These are phyloP conservation scores for Perca fluviatilis DNA, from an alignment of 2,113 vertebrate genomes.

Conservation along the genomic window DNA sequence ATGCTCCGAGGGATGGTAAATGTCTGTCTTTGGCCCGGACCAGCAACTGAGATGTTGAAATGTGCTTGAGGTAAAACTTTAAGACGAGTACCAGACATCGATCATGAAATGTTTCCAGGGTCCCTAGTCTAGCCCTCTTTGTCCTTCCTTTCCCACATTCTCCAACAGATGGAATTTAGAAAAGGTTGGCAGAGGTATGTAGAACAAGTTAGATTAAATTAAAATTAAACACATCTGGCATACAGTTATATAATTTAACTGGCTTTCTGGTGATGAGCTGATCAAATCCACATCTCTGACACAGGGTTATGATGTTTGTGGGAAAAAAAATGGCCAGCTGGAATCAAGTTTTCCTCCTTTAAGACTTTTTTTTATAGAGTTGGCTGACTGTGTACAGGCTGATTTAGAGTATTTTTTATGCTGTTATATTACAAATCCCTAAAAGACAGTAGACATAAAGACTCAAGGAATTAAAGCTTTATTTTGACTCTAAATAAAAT, in stretches of 20 bases:
- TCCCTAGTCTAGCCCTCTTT: slow-evolving; percentile 28
- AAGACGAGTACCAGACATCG: slow-evolving; percentile 69
- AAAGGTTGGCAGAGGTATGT: slow-evolving; percentile 27
- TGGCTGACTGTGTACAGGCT: slow-evolving; percentile 3
- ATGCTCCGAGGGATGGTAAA: slow-evolving; percentile 61
- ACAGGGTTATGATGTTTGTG: slow-evolving; percentile 43
- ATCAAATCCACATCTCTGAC: slow-evolving; percentile 36
- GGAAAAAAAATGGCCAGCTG: slow-evolving; percentile 36
- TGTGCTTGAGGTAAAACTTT: slow-evolving; percentile 51
- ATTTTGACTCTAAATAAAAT: slow-evolving; percentile 28
- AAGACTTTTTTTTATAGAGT: slow-evolving; percentile 21
- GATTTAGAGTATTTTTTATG: slow-evolving; percentile 27
- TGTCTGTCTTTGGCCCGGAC: slow-evolving; percentile 46
- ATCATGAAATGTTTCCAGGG: slow-evolving; percentile 64
- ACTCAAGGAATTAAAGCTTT: background rate
- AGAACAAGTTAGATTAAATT: slow-evolving; percentile 29
- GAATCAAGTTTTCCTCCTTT: slow-evolving; percentile 21
- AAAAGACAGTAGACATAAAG: background rate
- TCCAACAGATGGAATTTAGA: slow-evolving; percentile 17
- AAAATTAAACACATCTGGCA: slow-evolving; percentile 43
- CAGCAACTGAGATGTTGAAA: slow-evolving; percentile 59
- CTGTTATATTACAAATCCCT: slow-evolving; percentile 25
- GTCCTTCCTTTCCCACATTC: slow-evolving; percentile 31
- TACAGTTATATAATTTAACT: slow-evolving; percentile 19
- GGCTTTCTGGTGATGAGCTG: slow-evolving; percentile 16